Evolutionary conservation across 2,797 vertebrate species (phyloP).

Genomic region (Acomys russatus): DNA sequence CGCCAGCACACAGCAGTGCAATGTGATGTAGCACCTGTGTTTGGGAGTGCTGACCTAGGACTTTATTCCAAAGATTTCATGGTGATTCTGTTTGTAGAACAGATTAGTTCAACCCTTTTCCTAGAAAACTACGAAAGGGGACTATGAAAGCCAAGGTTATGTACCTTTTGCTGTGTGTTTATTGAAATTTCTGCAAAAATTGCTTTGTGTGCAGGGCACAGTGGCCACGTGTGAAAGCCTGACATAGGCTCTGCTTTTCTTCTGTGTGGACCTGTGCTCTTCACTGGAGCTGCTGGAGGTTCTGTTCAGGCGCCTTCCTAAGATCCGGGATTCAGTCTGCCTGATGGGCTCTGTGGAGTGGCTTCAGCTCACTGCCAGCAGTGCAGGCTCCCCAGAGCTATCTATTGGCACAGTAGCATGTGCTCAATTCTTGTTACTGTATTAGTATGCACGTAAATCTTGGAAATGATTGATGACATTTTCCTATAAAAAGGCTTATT

Average conservation of each 20-base stretch:
- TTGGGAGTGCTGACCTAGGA: neutral
- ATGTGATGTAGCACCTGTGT: neutral
- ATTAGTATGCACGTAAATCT: neutral
- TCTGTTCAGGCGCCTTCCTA: neutral
- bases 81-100: neutral
- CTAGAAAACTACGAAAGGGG: neutral
- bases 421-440: neutral
- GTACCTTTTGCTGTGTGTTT: neutral
- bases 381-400: neutral
- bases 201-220: neutral
- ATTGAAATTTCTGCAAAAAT: neutral
- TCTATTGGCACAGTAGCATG: neutral
- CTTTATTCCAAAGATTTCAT: neutral
- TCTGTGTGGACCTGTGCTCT: neutral
- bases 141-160: neutral
- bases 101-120: neutral
- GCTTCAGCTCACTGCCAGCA: neutral
- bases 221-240: neutral
- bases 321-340: neutral
- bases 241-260: neutral
- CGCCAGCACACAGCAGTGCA: neutral
- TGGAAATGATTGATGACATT: neutral
- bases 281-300: neutral
- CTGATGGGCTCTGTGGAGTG: no score
- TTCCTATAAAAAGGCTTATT: conserved; percentile 3